These are phyloP conservation scores for Zaprionus lachaisei DNA, from an alignment of 1,140 invertebrate species.

Conservation along the genomic window DNA sequence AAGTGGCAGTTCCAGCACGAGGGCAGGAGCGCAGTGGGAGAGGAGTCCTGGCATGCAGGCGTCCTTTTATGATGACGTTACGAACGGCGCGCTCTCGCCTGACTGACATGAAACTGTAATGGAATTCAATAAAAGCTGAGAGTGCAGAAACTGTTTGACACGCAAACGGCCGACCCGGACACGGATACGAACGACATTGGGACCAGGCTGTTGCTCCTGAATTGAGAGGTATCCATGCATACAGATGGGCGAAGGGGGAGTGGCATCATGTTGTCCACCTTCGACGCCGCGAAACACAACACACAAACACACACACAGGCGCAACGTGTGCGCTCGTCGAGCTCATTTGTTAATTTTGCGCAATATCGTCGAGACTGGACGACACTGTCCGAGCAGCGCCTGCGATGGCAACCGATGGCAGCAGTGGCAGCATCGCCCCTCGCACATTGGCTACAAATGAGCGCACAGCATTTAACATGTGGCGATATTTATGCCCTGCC, in stretches of 20 bases:
- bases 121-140: conserved; percentile 82
- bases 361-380: conserved; percentile 51
- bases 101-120: conserved; percentile 76
- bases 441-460: conserved; percentile 26
- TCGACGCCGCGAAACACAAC: conserved; percentile 40
- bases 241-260: neutral
- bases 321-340: conserved; percentile 53
- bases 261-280: conserved; percentile 3
- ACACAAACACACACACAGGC: neutral
- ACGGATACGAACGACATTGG: conserved; percentile 38
- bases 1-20: neutral
- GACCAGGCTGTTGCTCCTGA: conserved; percentile 9
- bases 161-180: conserved; percentile 51
- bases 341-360: conserved; percentile 78
- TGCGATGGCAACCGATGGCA: neutral
- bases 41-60: neutral
- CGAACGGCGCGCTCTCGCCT: conserved; percentile 29
- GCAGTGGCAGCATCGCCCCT: no score
- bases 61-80: conserved; percentile 74
- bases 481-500: conserved; percentile 61
- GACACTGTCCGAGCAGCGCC: neutral
- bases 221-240: conserved; percentile 21
- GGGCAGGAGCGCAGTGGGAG: neutral
- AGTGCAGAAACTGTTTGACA: conserved; percentile 78
- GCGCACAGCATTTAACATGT: conserved; percentile 61